Evolutionary conservation across 2,888 invertebrate genomes (phyloP).

Genomic region (Pyralis farinalis): DNA sequence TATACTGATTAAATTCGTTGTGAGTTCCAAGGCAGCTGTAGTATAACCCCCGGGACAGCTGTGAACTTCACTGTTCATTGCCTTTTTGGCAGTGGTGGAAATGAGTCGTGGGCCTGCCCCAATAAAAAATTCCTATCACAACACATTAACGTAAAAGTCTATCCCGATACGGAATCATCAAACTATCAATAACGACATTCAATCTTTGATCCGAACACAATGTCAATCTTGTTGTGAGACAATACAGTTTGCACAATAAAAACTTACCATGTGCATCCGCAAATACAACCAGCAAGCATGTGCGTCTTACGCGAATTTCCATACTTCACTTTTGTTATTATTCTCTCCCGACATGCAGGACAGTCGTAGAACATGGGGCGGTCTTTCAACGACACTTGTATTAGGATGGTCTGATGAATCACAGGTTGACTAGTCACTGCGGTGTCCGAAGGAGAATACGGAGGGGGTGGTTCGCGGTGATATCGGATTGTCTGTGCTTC

Average conservation of each 20-base stretch:
- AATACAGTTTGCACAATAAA: no score
- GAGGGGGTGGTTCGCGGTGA: conserved; percentile 53
- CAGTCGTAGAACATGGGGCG: conserved; percentile 50
- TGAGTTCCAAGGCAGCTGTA: no score
- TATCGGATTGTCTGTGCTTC: conserved; percentile 28
- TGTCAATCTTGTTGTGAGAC: no score
- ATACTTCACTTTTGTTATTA: conserved; percentile 55
- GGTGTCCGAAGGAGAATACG: conserved; percentile 38
- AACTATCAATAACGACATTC: no score
- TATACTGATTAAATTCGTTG: no score
- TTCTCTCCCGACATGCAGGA: conserved; percentile 48
- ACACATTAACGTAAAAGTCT: no score
- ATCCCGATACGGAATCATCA: no score
- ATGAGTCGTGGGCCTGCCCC: no score
- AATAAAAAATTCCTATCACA: no score
- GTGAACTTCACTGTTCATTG: neutral
- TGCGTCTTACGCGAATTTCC: conserved; percentile 64
- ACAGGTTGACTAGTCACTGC: conserved; percentile 32
- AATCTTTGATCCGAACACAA: no score
- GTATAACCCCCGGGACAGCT: no score
- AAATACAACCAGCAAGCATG: conserved; percentile 65
- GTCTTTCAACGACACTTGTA: conserved; percentile 46
- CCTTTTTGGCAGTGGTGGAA: no score
- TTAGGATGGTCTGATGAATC: conserved; percentile 46
- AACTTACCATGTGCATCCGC: conserved; percentile 64